Percentiles rank a stretch among this genome's conserved stretches.
These are phyloP conservation scores for Microcebus griseorufus DNA, from an alignment of 2,113 vertebrate genomes.

Conservation along the genomic window DNA sequence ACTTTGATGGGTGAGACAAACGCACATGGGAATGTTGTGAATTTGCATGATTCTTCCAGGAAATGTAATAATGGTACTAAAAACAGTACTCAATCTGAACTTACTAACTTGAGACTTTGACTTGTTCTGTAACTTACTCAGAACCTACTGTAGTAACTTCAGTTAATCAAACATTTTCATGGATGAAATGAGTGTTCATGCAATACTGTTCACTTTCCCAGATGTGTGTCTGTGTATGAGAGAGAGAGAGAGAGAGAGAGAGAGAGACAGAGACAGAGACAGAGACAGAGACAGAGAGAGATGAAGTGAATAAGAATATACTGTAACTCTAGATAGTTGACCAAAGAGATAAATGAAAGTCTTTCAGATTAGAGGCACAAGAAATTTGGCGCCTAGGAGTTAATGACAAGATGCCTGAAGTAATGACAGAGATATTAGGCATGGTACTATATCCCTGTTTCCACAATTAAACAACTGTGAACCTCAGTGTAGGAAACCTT, in stretches of 20 bases:
- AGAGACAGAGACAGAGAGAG: background rate
- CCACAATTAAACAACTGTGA: background rate
- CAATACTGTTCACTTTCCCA: background rate
- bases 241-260: rapidly evolving
- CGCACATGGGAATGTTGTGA: background rate
- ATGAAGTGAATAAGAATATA: background rate
- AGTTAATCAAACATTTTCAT: background rate
- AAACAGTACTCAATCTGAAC: background rate
- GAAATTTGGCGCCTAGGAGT: background rate
- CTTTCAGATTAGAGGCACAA: background rate
- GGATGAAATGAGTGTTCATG: background rate
- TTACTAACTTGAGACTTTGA: background rate
- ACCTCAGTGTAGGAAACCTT: background rate
- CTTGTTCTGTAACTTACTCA: background rate
- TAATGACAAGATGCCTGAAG: background rate
- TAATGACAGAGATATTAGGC: background rate
- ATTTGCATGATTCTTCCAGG: background rate
- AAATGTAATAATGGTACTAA: background rate
- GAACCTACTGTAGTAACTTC: background rate
- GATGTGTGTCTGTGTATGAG: background rate
- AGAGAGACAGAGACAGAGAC: background rate
- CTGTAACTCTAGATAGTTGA: background rate
- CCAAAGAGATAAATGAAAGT: background rate
- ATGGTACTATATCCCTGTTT: background rate
- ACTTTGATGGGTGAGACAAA: background rate